Evolutionary conservation across 2,888 invertebrate genomes (phyloP), one percentile per base, ranked within the genome.

Genomic region (Hoplodrina ambigua): DNA sequence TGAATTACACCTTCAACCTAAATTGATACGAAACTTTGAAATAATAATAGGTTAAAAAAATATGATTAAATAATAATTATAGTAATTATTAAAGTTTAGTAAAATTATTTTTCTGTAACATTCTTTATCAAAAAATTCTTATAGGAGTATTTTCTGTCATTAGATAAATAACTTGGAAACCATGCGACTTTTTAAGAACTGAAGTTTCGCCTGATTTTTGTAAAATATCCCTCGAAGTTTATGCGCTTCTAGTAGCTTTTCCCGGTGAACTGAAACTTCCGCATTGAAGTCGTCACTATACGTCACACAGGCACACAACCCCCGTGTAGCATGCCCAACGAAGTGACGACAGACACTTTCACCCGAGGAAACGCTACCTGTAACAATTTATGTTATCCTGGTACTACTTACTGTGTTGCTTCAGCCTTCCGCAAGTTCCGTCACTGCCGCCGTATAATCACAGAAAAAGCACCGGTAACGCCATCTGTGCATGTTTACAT

Each of bases 331-430:
- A 20, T n/a, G 55, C 19, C 8, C n/a, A 49, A 25, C 17, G 8
- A 17, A 53, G 15, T n/a, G 41, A 52, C 25, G 46, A 17, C 41
- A 37, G 2, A 4, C 44, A 67, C 37, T 72, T 56, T 74, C 54
- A 50, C 33, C 13, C 5, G 7, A 6, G 6, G 10, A 19, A 52
- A 17, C 41, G n/a, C 46, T 20, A 61, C 30, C 49, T 20, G 15
- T 44, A 1, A 15, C 10, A 4, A 1, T 7, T 58, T 33, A 66
- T 76, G 64, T 49, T 71, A 17, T 37, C 69, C 69, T 73, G 62
- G 74, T 82, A 77, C 30, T 50, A 68, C 56, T 17, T 58, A 61
- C 37, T 20, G 44, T 44, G n/a, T 55, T 67, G 37, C 30, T 55
- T 62, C 60, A 72, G 25, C 30, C 50, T 60, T 72, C 17, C 41